Conservation (phyloP, 2,888 invertebrate genomes). For the Drosophila neotestacea region DNA sequence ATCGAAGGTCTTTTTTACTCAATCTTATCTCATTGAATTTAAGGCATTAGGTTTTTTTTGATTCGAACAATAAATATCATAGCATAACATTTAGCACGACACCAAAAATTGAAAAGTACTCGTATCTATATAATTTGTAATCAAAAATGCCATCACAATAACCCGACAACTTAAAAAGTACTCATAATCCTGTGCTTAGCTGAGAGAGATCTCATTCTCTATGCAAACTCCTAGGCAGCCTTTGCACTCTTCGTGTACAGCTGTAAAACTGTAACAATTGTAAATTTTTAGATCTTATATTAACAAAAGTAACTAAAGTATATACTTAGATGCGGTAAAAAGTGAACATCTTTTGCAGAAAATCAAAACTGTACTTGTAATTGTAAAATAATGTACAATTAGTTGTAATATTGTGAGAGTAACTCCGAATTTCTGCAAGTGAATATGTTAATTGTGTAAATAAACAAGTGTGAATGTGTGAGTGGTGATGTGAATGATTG, state of each 20-base stretch:
- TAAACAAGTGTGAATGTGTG: constrained; percentile 25
- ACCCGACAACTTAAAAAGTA: constrained; percentile 30
- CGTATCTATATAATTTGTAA: constrained; percentile 29
- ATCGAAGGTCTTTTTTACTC: constrained; percentile 44
- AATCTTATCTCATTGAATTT: constrained; percentile 19
- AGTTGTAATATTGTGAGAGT: constrained; percentile 58
- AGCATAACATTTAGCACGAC: constrained; percentile 54
- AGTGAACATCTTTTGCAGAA: constrained; percentile 27
- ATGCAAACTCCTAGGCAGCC: constrained; percentile 54
- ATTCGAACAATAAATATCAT: constrained; percentile 55
- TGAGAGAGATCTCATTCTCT: constrained; percentile 19
- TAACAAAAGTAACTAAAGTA: constrained; percentile 24
- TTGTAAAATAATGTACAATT: constrained; percentile 70
- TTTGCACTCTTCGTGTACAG: constrained; percentile 65
- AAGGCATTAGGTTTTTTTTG: constrained; percentile 44
- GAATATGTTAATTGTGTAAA: constrained; percentile 35
- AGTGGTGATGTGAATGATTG: constrained; percentile 24
- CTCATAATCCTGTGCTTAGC: constrained; percentile 29
- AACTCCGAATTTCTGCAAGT: constrained; percentile 16
- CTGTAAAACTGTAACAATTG: constrained; percentile 59
- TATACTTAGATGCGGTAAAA: constrained; percentile 44
- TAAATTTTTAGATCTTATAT: constrained; percentile 27
- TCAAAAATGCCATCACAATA: constrained; percentile 26
- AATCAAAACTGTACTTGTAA: constrained; percentile 36
- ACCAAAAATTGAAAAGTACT: constrained; percentile 31